These are phyloP conservation scores for Poecilia wingei DNA, from an alignment of 2,797 vertebrate genomes.

Conservation along the genomic window DNA sequence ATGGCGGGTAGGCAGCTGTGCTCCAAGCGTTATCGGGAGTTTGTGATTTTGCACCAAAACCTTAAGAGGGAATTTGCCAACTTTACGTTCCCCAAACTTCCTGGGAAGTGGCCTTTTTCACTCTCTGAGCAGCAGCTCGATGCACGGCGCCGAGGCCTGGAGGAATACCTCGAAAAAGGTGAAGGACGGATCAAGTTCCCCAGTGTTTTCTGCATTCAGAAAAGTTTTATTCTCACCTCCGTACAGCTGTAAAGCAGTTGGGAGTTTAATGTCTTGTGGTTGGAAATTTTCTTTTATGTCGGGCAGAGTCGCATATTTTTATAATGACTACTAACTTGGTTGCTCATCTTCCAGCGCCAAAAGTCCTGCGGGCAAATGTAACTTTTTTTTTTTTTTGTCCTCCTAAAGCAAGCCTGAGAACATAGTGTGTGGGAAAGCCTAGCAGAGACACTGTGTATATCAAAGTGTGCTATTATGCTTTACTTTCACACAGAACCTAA, in stretches of 20 bases:
- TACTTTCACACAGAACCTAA: not conserved
- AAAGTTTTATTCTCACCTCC: not conserved
- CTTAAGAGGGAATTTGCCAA: slow-evolving; percentile 93
- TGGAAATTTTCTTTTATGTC: not conserved
- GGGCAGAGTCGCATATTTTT: not conserved
- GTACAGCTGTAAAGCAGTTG: not conserved
- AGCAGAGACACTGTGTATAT: not conserved
- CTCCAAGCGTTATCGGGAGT: slow-evolving; percentile 95
- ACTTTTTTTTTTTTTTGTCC: not conserved
- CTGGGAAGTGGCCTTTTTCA: slow-evolving; percentile 96
- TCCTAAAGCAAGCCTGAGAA: not conserved
- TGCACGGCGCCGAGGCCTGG: slow-evolving; percentile 89
- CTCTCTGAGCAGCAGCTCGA: slow-evolving; percentile 96
- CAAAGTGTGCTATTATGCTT: not conserved
- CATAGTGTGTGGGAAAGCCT: not conserved
- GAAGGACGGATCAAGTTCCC: not conserved
- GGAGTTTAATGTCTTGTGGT: not conserved
- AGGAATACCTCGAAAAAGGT: slow-evolving; percentile 90
- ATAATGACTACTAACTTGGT: not conserved
- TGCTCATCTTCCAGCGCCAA: not conserved
- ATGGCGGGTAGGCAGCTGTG: slow-evolving; percentile 97
- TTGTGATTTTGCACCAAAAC: slow-evolving; percentile 95
- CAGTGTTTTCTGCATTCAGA: not conserved
- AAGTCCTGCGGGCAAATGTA: not conserved
- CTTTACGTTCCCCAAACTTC: slow-evolving; percentile 93